phyloP scores from a whole-genome alignment of 2,113 vertebrate genomes.

The Psittacus erithacus region DNA sequence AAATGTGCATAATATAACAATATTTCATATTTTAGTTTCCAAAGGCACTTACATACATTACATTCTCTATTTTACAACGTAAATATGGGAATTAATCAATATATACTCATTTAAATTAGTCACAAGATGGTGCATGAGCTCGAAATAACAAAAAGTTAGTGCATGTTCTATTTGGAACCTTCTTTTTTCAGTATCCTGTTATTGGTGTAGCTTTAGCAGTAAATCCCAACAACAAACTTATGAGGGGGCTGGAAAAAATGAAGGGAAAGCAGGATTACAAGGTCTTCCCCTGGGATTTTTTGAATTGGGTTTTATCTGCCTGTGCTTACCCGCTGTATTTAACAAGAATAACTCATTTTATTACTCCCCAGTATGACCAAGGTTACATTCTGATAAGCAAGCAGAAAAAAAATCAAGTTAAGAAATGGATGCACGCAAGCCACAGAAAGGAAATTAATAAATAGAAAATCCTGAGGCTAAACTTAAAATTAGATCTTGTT shows the following conservation, averaged over 20 bases:
- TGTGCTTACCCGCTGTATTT: background rate
- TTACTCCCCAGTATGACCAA: background rate
- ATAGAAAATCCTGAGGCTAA: background rate
- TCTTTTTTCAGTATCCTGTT: background rate
- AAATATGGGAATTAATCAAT: background rate
- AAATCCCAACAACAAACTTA: background rate
- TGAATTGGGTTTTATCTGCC: background rate
- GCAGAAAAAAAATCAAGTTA: background rate
- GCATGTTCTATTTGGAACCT: background rate
- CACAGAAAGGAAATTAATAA: background rate
- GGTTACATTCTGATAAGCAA: background rate
- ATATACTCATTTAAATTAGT: background rate
- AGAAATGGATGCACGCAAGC: background rate
- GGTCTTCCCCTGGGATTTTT: background rate
- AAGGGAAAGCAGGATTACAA: background rate
- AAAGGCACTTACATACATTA: background rate
- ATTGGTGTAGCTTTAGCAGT: background rate
- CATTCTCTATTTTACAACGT: background rate
- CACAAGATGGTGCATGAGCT: background rate
- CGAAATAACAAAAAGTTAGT: background rate
- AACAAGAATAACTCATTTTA: background rate
- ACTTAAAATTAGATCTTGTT: background rate
- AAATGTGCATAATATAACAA: constrained; percentile 12
- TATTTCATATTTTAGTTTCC: constrained; percentile 17
- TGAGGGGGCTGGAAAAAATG: background rate